A percentile compares a stretch with the other conserved stretches of the same genome.
phyloP scores from a whole-genome alignment of 2,888 invertebrate genomes.

The Cotesia congregata region DNA sequence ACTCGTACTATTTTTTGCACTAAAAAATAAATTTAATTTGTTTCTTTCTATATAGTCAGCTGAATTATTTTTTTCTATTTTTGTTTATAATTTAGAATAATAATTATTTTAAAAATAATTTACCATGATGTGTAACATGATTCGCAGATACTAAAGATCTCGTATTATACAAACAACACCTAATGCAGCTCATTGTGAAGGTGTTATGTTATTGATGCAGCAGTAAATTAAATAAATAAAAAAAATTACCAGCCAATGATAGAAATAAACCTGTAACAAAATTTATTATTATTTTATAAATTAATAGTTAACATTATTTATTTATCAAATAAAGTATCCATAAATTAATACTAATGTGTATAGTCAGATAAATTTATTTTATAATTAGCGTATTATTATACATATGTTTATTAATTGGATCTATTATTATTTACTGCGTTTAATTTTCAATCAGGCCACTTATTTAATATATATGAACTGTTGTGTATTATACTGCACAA shows the following conservation, averaged over 20 bases:
- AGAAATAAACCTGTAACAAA: conserved; percentile 39
- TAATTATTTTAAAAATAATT: conserved; percentile 41
- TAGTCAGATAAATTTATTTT: background rate
- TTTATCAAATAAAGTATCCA: background rate
- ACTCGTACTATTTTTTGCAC: conserved; percentile 66
- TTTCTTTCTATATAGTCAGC: background rate
- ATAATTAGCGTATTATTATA: background rate
- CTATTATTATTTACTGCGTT: conserved; percentile 17
- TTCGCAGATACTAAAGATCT: conserved; percentile 64
- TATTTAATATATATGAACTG: background rate
- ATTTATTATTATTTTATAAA: background rate
- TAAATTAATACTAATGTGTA: background rate
- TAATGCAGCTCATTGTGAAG: conserved; percentile 65
- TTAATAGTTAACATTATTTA: background rate
- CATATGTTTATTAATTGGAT: background rate
- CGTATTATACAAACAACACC: conserved; percentile 66
- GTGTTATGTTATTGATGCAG: conserved; percentile 1
- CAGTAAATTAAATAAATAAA: background rate
- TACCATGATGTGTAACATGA: conserved; percentile 65
- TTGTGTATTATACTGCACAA: conserved; percentile 3
- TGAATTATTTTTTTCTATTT: background rate
- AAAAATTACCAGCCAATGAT: conserved; percentile 2
- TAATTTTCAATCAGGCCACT: conserved; percentile 8
- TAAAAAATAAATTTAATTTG: conserved; percentile 42
- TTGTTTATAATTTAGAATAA: background rate